Percentiles rank a stretch among this genome's conserved stretches.
phyloP scores from a whole-genome alignment of 2,888 invertebrate genomes.

The Muschampia plurimacula region DNA sequence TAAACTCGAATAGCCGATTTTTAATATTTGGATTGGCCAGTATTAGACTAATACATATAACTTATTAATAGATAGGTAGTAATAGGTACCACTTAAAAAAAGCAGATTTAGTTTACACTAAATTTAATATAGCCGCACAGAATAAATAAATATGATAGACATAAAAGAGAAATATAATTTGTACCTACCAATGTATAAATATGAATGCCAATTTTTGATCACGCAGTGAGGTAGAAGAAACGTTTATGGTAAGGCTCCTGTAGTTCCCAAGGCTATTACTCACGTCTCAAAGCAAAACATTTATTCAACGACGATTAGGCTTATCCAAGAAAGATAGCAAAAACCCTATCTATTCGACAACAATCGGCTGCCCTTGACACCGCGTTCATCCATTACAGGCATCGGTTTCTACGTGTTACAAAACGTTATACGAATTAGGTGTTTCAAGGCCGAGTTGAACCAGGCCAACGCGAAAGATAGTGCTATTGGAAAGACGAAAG shows the following conservation, averaged over 20 bases:
- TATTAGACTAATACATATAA: too few species aligned
- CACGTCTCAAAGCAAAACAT: not conserved
- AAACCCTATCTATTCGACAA: slow-evolving; percentile 29
- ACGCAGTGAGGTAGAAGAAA: too few species aligned
- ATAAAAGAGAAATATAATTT: too few species aligned
- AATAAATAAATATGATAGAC: too few species aligned
- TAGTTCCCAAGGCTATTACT: slow-evolving; percentile 5
- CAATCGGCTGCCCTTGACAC: slow-evolving; percentile 63
- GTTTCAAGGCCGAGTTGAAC: slow-evolving; percentile 67
- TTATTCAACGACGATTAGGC: slow-evolving; percentile 3
- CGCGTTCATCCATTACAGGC: slow-evolving; percentile 51
- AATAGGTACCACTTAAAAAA: too few species aligned
- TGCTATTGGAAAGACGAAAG: slow-evolving; percentile 13
- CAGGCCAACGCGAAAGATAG: slow-evolving; percentile 50
- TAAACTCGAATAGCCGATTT: too few species aligned
- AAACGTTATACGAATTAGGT: slow-evolving; percentile 57
- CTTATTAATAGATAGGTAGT: too few species aligned
- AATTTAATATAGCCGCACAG: too few species aligned
- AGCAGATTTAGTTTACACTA: too few species aligned
- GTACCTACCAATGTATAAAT: too few species aligned
- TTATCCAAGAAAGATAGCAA: slow-evolving; percentile 18
- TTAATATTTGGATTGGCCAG: too few species aligned
- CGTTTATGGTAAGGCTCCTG: not conserved
- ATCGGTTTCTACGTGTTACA: slow-evolving; percentile 63
- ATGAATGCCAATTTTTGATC: not conserved